Evolutionary conservation across 2,113 vertebrate genomes (phyloP).

Genomic region (Urocynchramus pylzowi): DNA sequence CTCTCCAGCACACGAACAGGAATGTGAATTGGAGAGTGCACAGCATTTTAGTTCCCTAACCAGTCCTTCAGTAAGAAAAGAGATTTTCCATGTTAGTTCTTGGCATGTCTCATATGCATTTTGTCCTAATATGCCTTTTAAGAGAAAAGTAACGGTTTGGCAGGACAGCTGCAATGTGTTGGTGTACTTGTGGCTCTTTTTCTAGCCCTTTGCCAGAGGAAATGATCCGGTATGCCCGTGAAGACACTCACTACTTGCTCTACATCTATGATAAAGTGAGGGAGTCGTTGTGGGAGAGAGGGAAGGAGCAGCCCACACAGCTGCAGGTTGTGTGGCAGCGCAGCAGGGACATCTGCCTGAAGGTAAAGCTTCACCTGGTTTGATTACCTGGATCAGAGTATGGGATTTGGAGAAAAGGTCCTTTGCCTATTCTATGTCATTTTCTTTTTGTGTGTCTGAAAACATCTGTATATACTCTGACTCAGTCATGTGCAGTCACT

Average conservation of each 20-base stretch:
- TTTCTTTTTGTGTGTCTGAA: neutral
- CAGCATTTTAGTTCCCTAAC: neutral
- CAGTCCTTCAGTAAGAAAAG: neutral
- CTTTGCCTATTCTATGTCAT: accelerated
- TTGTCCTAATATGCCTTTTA: neutral
- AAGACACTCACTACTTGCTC: conserved; percentile 94
- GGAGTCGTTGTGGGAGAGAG: conserved; percentile 77
- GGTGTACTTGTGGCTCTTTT: neutral
- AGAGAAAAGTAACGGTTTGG: neutral
- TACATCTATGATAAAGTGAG: conserved; percentile 89
- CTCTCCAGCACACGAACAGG: neutral
- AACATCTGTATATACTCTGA: neutral
- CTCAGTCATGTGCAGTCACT: neutral
- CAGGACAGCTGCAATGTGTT: neutral
- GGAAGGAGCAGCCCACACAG: conserved; percentile 77
- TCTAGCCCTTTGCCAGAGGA: conserved; percentile 90
- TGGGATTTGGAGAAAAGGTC: neutral
- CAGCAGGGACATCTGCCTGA: conserved; percentile 88
- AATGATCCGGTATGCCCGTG: conserved; percentile 88
- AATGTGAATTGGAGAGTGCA: neutral
- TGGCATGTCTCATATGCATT: neutral
- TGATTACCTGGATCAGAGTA: neutral
- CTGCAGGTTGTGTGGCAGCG: conserved; percentile 89
- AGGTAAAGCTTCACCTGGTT: conserved; percentile 68
- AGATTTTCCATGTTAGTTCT: neutral